These are phyloP conservation scores for Hyppa rectilinea DNA, from an alignment of 2,888 invertebrate species.

Conservation along the genomic window DNA sequence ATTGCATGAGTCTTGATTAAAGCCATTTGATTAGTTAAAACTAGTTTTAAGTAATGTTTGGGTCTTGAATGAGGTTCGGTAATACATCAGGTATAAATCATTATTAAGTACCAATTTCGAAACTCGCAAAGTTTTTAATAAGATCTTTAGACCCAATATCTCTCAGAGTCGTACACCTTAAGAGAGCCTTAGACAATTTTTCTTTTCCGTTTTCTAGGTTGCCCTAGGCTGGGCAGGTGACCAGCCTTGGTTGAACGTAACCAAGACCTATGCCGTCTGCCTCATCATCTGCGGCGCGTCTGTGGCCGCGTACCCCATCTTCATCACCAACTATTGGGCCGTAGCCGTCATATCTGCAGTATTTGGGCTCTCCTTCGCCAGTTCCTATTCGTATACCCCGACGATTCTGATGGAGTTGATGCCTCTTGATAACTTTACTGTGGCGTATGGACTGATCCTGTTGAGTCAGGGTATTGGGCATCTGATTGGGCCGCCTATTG, in stretches of 20 bases:
- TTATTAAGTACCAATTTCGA: neutral
- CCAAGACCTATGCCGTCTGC: constrained; percentile 95
- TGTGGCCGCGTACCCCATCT: constrained; percentile 91
- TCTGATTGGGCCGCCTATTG: constrained; percentile 97
- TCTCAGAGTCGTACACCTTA: neutral
- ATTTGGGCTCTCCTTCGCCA: constrained; percentile 97
- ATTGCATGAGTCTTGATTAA: too few species aligned
- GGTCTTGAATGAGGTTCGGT: too few species aligned
- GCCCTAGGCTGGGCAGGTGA: constrained; percentile 97
- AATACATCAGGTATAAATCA: too few species aligned
- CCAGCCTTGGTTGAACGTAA: constrained; percentile 95
- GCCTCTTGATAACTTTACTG: constrained; percentile 97
- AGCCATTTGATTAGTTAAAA: too few species aligned
- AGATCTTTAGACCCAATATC: neutral
- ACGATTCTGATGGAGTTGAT: constrained; percentile 97
- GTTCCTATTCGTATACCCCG: constrained; percentile 97
- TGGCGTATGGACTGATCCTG: constrained; percentile 97
- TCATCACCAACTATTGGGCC: constrained; percentile 87
- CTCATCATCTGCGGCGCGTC: constrained; percentile 92
- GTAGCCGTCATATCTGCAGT: constrained; percentile 90
- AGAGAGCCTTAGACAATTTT: neutral
- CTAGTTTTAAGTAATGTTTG: too few species aligned
- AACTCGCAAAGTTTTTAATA: neutral
- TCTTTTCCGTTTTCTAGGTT: constrained; percentile 86
- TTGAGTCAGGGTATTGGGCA: constrained; percentile 98